phyloP scores from a whole-genome alignment of 2,113 vertebrate species.

The Myanophis thanlyinensis region DNA sequence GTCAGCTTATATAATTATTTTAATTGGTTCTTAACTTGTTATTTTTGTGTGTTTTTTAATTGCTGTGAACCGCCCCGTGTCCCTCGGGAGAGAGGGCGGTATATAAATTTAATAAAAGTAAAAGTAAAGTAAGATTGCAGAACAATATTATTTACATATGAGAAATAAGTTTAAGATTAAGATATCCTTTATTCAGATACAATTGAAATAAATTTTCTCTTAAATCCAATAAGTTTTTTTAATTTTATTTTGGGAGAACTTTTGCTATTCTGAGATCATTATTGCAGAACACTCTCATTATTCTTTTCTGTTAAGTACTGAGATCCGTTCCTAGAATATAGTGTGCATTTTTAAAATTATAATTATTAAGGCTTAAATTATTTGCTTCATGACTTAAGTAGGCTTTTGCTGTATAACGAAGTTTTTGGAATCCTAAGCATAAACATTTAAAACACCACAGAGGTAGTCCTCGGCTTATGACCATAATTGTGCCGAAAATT shows the following conservation, averaged over 20 bases:
- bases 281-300: neutral
- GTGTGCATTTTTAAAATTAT: neutral
- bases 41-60: too few species aligned
- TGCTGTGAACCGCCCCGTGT: too few species aligned
- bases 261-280: neutral
- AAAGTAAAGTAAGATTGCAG: too few species aligned
- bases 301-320: neutral
- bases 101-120: too few species aligned
- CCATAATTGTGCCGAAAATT: too few species aligned
- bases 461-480: too few species aligned
- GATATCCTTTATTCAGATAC: neutral
- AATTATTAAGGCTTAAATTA: conserved; percentile 6
- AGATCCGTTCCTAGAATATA: neutral
- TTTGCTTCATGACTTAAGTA: neutral
- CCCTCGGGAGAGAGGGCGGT: too few species aligned
- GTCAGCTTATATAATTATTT: too few species aligned
- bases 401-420: neutral
- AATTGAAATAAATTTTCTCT: neutral
- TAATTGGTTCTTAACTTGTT: too few species aligned
- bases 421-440: neutral
- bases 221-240: neutral
- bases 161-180: neutral
- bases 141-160: neutral
- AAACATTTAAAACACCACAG: neutral
- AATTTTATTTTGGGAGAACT: neutral